phyloP scores from a whole-genome alignment of 2,113 vertebrate genomes.

The Puntigrus tetrazona region DNA sequence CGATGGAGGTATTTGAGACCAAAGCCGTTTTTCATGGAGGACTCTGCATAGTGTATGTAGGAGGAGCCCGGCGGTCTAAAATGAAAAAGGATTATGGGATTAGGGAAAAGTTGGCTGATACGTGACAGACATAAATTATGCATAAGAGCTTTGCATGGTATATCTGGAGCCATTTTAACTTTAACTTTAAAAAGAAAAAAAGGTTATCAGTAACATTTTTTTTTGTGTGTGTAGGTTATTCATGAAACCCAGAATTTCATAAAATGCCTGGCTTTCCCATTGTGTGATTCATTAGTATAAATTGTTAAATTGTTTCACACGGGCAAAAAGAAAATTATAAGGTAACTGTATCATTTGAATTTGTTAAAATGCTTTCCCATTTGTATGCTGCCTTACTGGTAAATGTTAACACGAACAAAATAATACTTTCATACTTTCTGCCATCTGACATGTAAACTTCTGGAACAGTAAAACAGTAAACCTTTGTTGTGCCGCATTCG shows the following conservation, averaged over 20 bases:
- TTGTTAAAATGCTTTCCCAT: too few relatives aligned
- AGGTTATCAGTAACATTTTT: not conserved
- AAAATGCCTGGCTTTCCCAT: not conserved
- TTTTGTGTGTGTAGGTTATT: not conserved
- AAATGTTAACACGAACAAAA: too few relatives aligned
- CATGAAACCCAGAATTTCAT: not conserved
- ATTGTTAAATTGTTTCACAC: not conserved
- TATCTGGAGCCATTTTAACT: not conserved
- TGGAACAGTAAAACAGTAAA: too few relatives aligned
- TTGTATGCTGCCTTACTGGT: too few relatives aligned
- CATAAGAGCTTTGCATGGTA: slow-evolving; percentile 5
- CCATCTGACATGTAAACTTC: too few relatives aligned
- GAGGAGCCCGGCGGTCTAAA: slow-evolving; percentile 82
- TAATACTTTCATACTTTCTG: too few relatives aligned
- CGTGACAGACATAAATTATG: slow-evolving; percentile 5
- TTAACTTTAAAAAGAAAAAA: not conserved
- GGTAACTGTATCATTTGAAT: too few relatives aligned
- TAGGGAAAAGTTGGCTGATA: slow-evolving; percentile 23
- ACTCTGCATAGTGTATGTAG: slow-evolving; percentile 86
- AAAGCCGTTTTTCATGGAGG: slow-evolving; percentile 91
- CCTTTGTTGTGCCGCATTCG: not conserved
- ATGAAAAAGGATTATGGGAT: not conserved
- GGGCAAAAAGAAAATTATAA: too few relatives aligned
- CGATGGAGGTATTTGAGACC: slow-evolving; percentile 87
- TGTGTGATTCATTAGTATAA: not conserved